Percentiles rank a stretch among this genome's conserved stretches.
Conservation (phyloP, 2,888 invertebrate species). For the Hydropsyche betteni region DNA sequence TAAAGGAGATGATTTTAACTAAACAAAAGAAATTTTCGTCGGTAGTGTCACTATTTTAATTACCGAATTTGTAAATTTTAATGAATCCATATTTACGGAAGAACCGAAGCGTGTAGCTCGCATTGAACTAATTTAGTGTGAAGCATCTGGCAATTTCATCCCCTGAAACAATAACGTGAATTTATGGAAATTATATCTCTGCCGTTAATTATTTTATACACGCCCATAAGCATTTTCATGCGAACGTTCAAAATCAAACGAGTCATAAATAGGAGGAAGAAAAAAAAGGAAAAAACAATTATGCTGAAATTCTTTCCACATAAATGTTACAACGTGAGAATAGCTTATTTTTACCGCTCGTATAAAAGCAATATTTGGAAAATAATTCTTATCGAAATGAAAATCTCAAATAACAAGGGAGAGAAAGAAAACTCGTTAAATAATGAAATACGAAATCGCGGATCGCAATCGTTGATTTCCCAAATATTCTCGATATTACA, state of each 20-base stretch:
- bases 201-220: conserved; percentile 4
- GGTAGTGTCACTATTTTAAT: neutral
- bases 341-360: neutral
- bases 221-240: too few relatives aligned
- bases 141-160: conserved; percentile 17
- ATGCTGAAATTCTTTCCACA: neutral
- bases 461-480: too few relatives aligned
- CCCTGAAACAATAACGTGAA: conserved; percentile 1
- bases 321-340: conserved; percentile 5
- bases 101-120: conserved; percentile 26
- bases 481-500: too few relatives aligned
- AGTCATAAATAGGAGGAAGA: too few relatives aligned
- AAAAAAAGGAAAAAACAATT: too few relatives aligned
- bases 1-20: neutral
- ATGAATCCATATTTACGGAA: conserved; percentile 13
- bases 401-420: too few relatives aligned
- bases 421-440: too few relatives aligned
- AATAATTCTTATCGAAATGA: conserved; percentile 15
- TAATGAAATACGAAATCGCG: too few relatives aligned
- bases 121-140: conserved; percentile 28
- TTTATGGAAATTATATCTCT: conserved; percentile 5
- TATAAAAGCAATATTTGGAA: conserved; percentile 14
- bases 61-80: neutral
- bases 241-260: too few relatives aligned
- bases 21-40: neutral